A percentile compares a stretch with the other conserved stretches of the same genome.
Evolutionary conservation across 2,797 vertebrate genomes (phyloP).

Genomic region (Thripadectes ignobilis): DNA sequence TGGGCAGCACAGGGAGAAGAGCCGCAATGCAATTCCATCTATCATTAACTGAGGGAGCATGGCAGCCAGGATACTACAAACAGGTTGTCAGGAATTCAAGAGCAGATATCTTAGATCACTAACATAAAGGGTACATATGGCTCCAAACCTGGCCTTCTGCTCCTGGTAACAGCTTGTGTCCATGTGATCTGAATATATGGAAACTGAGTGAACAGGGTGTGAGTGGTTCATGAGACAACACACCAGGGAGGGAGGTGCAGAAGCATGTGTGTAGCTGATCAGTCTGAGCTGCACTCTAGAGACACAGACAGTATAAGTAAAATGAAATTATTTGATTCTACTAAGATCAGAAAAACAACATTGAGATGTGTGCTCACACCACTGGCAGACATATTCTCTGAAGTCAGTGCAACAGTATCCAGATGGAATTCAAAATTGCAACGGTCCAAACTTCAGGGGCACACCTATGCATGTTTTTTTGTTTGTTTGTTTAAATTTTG

Average conservation of each 20-base stretch:
- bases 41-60: background rate
- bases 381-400: background rate
- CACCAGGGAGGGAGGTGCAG: background rate
- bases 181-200: background rate
- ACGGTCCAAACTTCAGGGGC: background rate
- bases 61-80: background rate
- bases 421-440: background rate
- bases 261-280: background rate
- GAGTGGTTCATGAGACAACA: background rate
- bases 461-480: rapidly evolving
- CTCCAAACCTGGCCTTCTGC: background rate
- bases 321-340: background rate
- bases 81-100: background rate
- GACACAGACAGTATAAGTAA: background rate
- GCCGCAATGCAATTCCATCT: background rate
- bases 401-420: background rate
- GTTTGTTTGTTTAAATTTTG: background rate
- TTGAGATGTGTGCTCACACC: background rate
- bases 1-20: background rate
- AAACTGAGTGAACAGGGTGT: background rate
- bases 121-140: background rate
- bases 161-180: background rate
- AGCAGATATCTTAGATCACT: background rate
- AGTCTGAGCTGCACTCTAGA: background rate
- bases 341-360: background rate